Base-by-base conservation (phyloP, 2,113 vertebrate genomes). In the Rhinopithecus roxellana region DNA sequence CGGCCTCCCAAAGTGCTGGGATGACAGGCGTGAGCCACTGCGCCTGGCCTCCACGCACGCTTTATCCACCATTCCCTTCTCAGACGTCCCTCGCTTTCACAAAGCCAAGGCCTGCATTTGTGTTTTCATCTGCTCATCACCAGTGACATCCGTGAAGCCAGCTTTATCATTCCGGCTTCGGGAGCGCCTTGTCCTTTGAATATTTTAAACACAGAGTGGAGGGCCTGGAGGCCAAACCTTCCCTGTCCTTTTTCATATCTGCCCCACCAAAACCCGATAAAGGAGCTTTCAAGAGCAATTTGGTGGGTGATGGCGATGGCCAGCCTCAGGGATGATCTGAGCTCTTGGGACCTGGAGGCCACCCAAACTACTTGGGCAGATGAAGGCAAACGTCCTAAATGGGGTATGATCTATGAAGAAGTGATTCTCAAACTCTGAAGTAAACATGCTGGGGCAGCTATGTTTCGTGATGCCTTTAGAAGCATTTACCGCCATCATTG, bases 161-260 rank as follows among this genome's bases (percentile, higher is more conserved):
- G 8, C 82, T 55, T 32, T 5, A 40, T 43, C 57, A 67, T 83
- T 96, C 95, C 6, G 70, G 97, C 57, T 74, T 88, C 78, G 0
- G 1, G n/a, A 18, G 30, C 0, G 74, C 72, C 87, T 77, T 89
- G 89, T 32, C 45, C 93, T 98, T 93, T 97, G 97, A 98, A 97
- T 32, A 93, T 52, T 78, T 94, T 27, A 43, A 78, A 16, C 2
- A 2, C 22, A 52, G 64, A 5, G 6, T 3, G 16, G 50, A 8
- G 69, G 5, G 17, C 12, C 48, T 27, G 27, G 69, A 79, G 43
- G 50, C 17, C 30, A 18, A 67, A 8, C 20, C 23, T 38, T 5
- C 11, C 40, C 17, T 25, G 25, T 78, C 86, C 35, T 55, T 50
- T 45, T 14, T 38, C 61, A 20, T 22, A 17, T 57, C 81, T 81